Evolutionary conservation across 2,113 vertebrate genomes (phyloP).

Genomic region (Mormyrus lacerda): DNA sequence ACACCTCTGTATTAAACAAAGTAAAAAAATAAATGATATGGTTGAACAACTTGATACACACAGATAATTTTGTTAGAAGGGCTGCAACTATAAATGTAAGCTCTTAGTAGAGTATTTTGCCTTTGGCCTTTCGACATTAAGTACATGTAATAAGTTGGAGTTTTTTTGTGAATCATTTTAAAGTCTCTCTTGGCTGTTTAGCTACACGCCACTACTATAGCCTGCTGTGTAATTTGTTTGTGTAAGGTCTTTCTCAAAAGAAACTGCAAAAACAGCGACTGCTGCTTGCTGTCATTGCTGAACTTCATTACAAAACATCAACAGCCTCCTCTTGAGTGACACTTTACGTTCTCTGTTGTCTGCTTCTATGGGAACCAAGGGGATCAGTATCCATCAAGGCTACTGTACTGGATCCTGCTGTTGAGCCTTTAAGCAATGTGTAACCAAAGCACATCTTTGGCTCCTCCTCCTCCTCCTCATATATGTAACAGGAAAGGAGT

Average conservation of each 20-base stretch:
- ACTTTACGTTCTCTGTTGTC: neutral
- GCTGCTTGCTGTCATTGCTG: neutral
- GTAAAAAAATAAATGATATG: neutral
- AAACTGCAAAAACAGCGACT: neutral
- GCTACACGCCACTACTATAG: neutral
- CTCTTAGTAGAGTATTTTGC: neutral
- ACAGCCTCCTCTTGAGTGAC: neutral
- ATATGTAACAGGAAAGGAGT: neutral
- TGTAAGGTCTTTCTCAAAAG: neutral
- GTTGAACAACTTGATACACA: neutral
- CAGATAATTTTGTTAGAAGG: neutral
- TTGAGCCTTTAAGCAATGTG: neutral
- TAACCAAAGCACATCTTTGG: neutral
- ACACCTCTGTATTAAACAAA: neutral
- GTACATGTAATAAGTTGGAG: neutral
- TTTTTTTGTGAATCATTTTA: neutral
- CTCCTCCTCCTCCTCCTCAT: neutral
- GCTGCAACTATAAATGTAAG: neutral
- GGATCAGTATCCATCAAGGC: neutral
- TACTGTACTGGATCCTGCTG: neutral
- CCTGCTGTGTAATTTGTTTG: neutral
- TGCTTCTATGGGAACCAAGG: neutral
- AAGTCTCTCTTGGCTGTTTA: neutral
- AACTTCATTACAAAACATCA: neutral
- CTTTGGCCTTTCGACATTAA: neutral